These are phyloP conservation scores for Lytechinus pictus DNA, from an alignment of 35 echinoderm and acorn worm species.

Conservation along the genomic window DNA sequence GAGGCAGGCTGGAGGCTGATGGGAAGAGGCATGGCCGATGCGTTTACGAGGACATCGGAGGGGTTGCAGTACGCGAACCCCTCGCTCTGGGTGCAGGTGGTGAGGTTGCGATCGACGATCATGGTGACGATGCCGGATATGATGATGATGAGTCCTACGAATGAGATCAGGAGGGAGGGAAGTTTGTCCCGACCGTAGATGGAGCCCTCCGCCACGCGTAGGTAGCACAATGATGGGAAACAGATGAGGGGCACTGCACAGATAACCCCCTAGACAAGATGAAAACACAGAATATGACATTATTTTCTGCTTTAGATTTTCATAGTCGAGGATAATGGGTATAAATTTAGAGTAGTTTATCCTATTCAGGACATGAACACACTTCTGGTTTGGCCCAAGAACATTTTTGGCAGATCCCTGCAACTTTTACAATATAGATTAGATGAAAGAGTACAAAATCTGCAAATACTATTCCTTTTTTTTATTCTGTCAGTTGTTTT, in stretches of 20 bases:
- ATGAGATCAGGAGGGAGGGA: conserved; percentile 71
- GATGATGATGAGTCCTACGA: conserved; percentile 68
- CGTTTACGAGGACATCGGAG: background rate
- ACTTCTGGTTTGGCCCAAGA: too few relatives aligned
- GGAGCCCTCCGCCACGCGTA: conserved; percentile 71
- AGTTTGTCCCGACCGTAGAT: conserved; percentile 75
- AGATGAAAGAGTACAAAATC: too few relatives aligned
- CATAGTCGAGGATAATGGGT: too few relatives aligned
- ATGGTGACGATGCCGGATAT: conserved; percentile 82
- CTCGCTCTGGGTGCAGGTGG: conserved; percentile 61
- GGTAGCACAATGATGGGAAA: conserved; percentile 78
- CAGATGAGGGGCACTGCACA: conserved; percentile 88
- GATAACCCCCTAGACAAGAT: conserved; percentile 77
- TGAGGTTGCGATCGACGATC: conserved; percentile 53
- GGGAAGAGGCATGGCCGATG: conserved; percentile 1
- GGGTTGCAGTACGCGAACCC: conserved; percentile 69
- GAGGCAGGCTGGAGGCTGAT: background rate
- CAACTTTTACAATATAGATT: too few relatives aligned
- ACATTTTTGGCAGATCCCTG: too few relatives aligned
- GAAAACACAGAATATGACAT: background rate
- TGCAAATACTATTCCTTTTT: too few relatives aligned
- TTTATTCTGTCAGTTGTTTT: too few relatives aligned
- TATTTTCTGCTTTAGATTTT: background rate
- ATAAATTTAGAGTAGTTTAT: too few relatives aligned
- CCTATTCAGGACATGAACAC: too few relatives aligned